Base-by-base conservation (phyloP, 2,113 vertebrate species). In the Chroicocephalus ridibundus region DNA sequence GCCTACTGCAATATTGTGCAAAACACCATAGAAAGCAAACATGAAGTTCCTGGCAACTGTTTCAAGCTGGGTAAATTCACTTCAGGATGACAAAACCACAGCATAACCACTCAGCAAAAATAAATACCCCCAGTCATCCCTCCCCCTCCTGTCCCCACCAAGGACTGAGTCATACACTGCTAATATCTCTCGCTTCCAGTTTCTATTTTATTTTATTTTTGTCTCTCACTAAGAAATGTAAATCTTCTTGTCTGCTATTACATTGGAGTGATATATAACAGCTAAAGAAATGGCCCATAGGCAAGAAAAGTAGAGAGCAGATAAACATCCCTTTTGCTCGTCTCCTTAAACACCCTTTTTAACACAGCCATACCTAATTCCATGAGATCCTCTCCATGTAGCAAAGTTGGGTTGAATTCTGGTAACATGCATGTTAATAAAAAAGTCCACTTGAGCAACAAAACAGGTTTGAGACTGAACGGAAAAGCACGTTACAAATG, bases 51-150 rank as follows among this genome's bases (percentile, higher is more conserved):
- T 92, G 31, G 83, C 91, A 95, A 92, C 29, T 42, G 40, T 83
- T 97, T 97, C 92, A 70, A 88, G 97, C 79, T 79, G 84, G 91
- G 71, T 51, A 97, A 96, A 95, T 90, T 87, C 89, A 78, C 81
- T 96, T 97, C 89, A 93, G 90, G 88, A 96, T 85, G 96, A 96
- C 25, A 90, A 97, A 98, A 95, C 71, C 96, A 96, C 87, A 96
- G 90, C 46, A 36, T 40, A 97, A 97, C 62, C 86, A 76, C 78
- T 80, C 83, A 94, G 92, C 74, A 97, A 96, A 97, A 96, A 93
- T 66, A 86, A 90, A 93, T 31, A 71, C 18, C 51, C 27, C 9
- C 29, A 40, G 34, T 84, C 66, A 85, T 57, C 18, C 29, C 15
- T 70, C 10, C 8, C 3, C 11, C 26, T 87, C 61, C 65, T 88